These are phyloP conservation scores for Amblyjoppa proteus DNA, from an alignment of 2,888 invertebrate genomes.

Conservation along the genomic window DNA sequence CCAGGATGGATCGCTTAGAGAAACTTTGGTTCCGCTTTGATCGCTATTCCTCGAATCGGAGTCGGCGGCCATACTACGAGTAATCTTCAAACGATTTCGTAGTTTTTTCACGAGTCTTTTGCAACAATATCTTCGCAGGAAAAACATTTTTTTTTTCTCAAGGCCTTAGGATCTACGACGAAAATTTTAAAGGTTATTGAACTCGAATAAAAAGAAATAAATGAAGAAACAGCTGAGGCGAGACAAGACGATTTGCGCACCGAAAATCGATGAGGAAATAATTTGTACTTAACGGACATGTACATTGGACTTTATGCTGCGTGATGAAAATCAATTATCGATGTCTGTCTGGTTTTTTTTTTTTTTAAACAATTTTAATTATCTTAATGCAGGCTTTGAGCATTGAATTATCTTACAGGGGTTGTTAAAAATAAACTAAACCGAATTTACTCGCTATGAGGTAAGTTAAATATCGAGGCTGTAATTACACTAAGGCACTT, in stretches of 20 bases:
- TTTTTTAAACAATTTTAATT: too few relatives aligned
- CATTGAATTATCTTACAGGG: too few relatives aligned
- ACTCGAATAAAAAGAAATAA: conserved; percentile 20
- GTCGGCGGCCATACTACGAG: not conserved
- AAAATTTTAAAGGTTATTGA: conserved; percentile 49
- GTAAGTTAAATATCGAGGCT: not conserved
- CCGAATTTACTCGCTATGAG: not conserved
- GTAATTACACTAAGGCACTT: not conserved
- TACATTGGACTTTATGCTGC: not conserved
- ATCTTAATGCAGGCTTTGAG: too few relatives aligned
- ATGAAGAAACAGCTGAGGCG: conserved; percentile 26
- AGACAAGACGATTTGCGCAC: not conserved
- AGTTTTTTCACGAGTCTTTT: not conserved
- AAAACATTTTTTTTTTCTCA: conserved; percentile 49
- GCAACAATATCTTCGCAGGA: conserved; percentile 22
- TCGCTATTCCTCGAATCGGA: not conserved
- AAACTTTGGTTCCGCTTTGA: conserved; percentile 14
- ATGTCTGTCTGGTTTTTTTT: too few relatives aligned
- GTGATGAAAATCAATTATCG: not conserved
- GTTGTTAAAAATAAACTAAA: not conserved
- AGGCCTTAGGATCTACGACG: not conserved
- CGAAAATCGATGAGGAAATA: not conserved
- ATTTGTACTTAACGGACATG: not conserved
- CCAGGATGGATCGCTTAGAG: not conserved
- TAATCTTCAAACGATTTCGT: conserved; percentile 10